Conservation (phyloP, 2,797 vertebrate species). For the Rhodeus uyekii region DNA sequence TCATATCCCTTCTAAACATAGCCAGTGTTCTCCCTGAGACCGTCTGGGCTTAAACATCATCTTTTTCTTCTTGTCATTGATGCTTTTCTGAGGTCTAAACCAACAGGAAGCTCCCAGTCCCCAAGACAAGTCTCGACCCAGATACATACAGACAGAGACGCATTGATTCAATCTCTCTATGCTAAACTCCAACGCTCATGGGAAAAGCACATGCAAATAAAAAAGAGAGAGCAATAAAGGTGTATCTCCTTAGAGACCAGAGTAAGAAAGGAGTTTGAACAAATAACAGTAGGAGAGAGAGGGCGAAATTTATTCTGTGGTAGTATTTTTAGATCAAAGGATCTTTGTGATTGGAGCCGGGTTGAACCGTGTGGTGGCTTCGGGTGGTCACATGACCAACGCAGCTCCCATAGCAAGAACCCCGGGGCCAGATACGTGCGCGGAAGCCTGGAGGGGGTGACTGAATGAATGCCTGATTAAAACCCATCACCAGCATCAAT, state of each 20-base stretch:
- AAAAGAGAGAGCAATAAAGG: conserved; percentile 21
- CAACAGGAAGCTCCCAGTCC: background rate
- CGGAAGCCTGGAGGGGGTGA: conserved; percentile 23
- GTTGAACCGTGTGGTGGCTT: conserved; percentile 28
- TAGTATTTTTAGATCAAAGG: conserved; percentile 65
- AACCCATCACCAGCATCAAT: conserved; percentile 59
- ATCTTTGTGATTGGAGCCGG: conserved; percentile 50
- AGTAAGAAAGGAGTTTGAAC: background rate
- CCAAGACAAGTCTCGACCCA: conserved; percentile 51
- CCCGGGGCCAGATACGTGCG: conserved; percentile 27
- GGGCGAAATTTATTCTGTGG: conserved; percentile 21
- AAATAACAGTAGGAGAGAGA: conserved; percentile 22
- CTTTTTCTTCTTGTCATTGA: conserved; percentile 8
- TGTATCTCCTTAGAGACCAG: conserved; percentile 34
- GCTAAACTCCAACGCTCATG: conserved; percentile 19
- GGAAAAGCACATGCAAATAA: background rate
- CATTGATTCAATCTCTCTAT: conserved; percentile 24
- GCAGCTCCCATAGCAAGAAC: conserved; percentile 58
- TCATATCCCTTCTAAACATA: background rate
- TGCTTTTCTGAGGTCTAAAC: conserved; percentile 14
- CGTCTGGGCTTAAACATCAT: background rate
- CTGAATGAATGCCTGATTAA: conserved; percentile 57
- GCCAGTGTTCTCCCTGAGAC: background rate
- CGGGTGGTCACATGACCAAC: conserved; percentile 44
- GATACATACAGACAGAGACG: conserved; percentile 42